Evolutionary conservation across 2,888 invertebrate species (phyloP), one percentile per base, ranked within the genome.

Genomic region (Operophtera brumata): DNA sequence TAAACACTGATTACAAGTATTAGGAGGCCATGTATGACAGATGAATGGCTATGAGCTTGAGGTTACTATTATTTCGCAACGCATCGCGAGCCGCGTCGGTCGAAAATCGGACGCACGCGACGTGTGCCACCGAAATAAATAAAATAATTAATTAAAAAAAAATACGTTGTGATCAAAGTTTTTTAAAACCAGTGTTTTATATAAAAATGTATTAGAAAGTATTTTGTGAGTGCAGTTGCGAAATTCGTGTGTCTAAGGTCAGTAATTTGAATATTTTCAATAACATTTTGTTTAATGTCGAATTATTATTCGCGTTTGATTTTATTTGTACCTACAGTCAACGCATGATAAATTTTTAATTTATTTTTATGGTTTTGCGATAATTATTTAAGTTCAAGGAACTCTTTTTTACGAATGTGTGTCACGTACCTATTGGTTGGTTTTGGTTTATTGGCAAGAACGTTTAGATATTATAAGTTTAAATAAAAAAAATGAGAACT

Each of bases 31-130:
- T 44, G 40, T 42, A 58, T 57, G 45, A 47, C 45, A 53, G 54
- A 58, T 48, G 61, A 61, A 58, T 54, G 61, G 43, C 47, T 20
- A 41, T 42, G 49, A 40, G 34, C 47, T 8, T 52, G 57, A 62
- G 61, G 61, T 61, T 56, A 54, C 30, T 32, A 53, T 53, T 59
- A 46, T 62, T 62, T 57, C 59, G 61, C 54, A 62, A 62, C 39
- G 0, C 0, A 35, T 32, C 47, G 53, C 37, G 34, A 12, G 53
- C 47, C 34, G 42, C 43, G 43, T 11, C 53, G 47, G 47, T 40
- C 53, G 53, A 44, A 34, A 37, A 37, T 32, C 13, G 36, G 41
- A 36, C 41, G 42, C 26, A 26, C 25, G 47, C 53, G n/a, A n/a
- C n/a, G 52, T 36, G 53, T 36, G 42, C 10, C 37, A 26, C 11